phyloP scores from a whole-genome alignment of 2,888 invertebrate genomes.

The Andrena bucephala region DNA sequence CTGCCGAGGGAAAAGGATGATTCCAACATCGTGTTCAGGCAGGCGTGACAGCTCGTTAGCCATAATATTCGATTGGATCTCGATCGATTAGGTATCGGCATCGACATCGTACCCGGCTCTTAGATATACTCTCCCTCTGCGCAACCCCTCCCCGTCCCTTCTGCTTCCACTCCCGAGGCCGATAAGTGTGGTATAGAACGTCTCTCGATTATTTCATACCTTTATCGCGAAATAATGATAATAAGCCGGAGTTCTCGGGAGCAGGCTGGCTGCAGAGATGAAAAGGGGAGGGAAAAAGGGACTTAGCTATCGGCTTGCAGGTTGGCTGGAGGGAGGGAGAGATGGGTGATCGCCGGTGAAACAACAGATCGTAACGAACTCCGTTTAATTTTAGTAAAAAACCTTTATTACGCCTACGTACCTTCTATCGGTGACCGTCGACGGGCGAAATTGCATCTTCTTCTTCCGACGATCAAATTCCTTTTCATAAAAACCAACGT shows the following conservation, averaged over 20 bases:
- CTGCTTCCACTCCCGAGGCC: slow-evolving; percentile 8
- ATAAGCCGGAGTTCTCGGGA: slow-evolving; percentile 67
- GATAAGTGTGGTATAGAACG: slow-evolving; percentile 70
- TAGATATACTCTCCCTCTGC: slow-evolving; percentile 48
- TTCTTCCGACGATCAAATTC: slow-evolving; percentile 53
- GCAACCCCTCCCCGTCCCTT: slow-evolving; percentile 4
- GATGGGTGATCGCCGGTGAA: slow-evolving; percentile 57
- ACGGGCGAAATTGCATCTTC: slow-evolving; percentile 63
- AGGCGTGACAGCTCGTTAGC: slow-evolving; percentile 80
- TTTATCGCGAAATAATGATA: slow-evolving; percentile 79
- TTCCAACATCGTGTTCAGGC: slow-evolving; percentile 74
- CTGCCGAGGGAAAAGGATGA: slow-evolving; percentile 57
- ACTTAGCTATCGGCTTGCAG: slow-evolving; percentile 3
- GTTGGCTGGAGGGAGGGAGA: slow-evolving; percentile 10
- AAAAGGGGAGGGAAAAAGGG: slow-evolving; percentile 15
- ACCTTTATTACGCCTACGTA: slow-evolving; percentile 62
- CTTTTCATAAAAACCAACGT: slow-evolving; percentile 55
- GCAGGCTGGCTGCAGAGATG: slow-evolving; percentile 39
- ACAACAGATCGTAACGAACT: slow-evolving; percentile 68
- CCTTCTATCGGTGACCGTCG: slow-evolving; percentile 62
- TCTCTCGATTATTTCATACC: slow-evolving; percentile 75
- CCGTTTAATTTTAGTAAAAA: slow-evolving; percentile 72
- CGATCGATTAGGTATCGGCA: slow-evolving; percentile 77
- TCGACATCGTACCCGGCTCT: slow-evolving; percentile 69
- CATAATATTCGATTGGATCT: slow-evolving; percentile 80